Conservation (phyloP, 1,140 invertebrate genomes). For the Macrosteles quadrilineatus region DNA sequence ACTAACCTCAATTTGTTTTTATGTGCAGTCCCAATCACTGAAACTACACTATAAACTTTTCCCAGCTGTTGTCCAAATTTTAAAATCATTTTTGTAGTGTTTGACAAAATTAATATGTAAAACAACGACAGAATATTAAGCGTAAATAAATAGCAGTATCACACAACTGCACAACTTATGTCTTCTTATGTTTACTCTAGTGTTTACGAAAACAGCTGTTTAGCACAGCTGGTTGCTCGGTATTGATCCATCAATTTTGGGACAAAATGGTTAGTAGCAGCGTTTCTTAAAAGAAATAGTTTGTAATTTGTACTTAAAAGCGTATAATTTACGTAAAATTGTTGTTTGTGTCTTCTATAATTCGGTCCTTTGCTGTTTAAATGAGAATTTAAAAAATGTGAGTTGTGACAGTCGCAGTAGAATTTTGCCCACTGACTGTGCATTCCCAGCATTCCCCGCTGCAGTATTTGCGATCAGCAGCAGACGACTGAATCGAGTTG, state of each 20-base stretch:
- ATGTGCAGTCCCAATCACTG: too few species aligned
- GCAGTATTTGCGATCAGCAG: conserved; percentile 41
- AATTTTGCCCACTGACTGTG: conserved; percentile 29
- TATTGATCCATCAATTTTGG: conserved; percentile 35
- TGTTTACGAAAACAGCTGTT: conserved; percentile 25
- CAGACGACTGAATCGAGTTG: conserved; percentile 37
- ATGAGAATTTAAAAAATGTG: conserved; percentile 23
- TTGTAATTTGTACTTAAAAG: too few species aligned
- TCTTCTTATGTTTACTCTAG: too few species aligned
- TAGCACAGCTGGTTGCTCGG: conserved; percentile 37
- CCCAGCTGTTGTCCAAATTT: too few species aligned
- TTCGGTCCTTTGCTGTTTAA: too few species aligned
- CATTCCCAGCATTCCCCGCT: conserved; percentile 41
- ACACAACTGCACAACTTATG: too few species aligned
- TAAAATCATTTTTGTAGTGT: too few species aligned
- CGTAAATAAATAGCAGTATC: not conserved
- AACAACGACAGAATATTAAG: not conserved
- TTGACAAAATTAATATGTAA: not conserved
- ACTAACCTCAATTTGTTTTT: too few species aligned
- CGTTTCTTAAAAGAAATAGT: too few species aligned
- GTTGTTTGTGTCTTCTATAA: too few species aligned
- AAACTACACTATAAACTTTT: too few species aligned
- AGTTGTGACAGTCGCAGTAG: conserved; percentile 33
- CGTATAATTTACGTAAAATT: too few species aligned
- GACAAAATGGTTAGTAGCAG: not conserved